Conservation (phyloP, 2,888 invertebrate species). For the Ichneumoninae sp. region DNA sequence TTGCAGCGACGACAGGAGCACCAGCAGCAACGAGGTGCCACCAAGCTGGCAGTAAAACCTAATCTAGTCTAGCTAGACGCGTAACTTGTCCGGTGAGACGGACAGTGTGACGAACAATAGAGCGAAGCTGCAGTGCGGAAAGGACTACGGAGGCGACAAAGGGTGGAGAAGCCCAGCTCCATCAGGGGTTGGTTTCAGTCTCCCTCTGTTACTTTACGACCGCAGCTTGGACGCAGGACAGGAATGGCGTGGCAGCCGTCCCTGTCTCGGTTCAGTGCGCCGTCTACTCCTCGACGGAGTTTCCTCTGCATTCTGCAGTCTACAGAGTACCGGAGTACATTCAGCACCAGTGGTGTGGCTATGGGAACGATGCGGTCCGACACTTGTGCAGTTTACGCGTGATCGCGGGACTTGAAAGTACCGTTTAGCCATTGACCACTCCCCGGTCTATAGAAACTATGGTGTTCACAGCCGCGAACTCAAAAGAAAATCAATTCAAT, state of each 20-base stretch:
- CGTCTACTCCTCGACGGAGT: constrained; percentile 32
- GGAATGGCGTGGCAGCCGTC: constrained; percentile 1
- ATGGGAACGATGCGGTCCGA: constrained; percentile 12
- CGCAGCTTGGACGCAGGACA: constrained; percentile 56
- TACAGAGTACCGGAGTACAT: background rate
- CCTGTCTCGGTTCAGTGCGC: constrained; percentile 33
- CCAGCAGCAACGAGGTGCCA: constrained; percentile 50
- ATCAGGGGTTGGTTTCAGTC: constrained; percentile 37
- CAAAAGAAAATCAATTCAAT: background rate
- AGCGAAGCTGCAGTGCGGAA: constrained; percentile 61
- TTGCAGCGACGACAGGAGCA: constrained; percentile 31
- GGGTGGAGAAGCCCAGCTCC: constrained; percentile 33
- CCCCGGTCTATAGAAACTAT: background rate
- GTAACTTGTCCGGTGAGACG: constrained; percentile 66
- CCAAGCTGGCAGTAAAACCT: constrained; percentile 71
- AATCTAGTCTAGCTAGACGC: constrained; percentile 72
- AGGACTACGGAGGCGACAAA: constrained; percentile 22
- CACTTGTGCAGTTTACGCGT: constrained; percentile 42
- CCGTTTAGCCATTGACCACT: constrained; percentile 19
- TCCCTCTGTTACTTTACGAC: constrained; percentile 67
- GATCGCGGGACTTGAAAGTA: constrained; percentile 40
- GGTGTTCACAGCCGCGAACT: background rate
- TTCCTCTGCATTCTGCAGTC: constrained; percentile 22
- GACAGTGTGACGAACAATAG: constrained; percentile 73
- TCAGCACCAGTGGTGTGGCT: constrained; percentile 13